Conservation (phyloP, 1,140 invertebrate species). For the Calosoma granatense region DNA sequence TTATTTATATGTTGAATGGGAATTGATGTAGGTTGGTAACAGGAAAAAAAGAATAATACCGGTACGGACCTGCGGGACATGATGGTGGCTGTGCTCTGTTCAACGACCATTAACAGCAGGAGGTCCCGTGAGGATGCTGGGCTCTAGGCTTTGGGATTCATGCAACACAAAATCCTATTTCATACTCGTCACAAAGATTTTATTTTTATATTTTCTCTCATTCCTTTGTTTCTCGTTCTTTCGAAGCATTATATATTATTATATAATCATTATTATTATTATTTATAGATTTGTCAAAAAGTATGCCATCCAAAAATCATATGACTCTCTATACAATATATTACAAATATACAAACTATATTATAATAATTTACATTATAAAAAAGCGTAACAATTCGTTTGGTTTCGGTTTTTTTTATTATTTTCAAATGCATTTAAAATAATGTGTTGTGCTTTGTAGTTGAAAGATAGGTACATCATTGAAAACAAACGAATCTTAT, state of each 20-base stretch:
- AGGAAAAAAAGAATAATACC: no score
- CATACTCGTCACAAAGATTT: conserved; percentile 11
- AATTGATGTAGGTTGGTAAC: no score
- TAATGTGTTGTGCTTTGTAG: conserved; percentile 1
- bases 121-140: neutral
- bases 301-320: conserved; percentile 7
- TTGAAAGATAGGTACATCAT: neutral
- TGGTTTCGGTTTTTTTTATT: neutral
- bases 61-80: no score
- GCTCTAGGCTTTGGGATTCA: neutral
- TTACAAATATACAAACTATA: conserved; percentile 8
- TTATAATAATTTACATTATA: conserved; percentile 8
- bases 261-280: conserved; percentile 10
- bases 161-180: neutral
- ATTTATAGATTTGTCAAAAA: conserved; percentile 5
- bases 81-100: no score
- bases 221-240: neutral
- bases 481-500: conserved; percentile 7
- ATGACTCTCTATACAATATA: conserved; percentile 1
- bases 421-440: neutral
- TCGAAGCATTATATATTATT: neutral
- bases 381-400: conserved; percentile 6
- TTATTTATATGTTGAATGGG: no score
- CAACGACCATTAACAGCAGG: neutral
- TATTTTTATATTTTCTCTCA: conserved; percentile 9